Base-by-base conservation (phyloP, 1,140 invertebrate genomes). In the Theocolax elegans region DNA sequence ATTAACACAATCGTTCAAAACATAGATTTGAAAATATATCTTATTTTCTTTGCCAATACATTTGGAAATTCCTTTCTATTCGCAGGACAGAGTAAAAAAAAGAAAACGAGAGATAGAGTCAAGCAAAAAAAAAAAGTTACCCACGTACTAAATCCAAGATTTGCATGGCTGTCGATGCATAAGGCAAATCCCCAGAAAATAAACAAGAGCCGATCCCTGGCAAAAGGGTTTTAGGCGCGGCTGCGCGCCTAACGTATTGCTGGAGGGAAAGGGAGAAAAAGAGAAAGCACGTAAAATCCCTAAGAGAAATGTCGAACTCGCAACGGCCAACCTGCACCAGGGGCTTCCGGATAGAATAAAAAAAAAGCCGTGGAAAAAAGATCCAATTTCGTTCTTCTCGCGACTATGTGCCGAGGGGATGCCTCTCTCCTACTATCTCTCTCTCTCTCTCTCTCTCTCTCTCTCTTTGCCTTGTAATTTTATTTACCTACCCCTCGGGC, bases 401-500 rank as follows among this genome's bases (percentile, higher is more conserved):
- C 66, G 53, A 48, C 54, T 54, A 42, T 46, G 48, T 67, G 58
- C 46, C 40, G 13, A 66, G 38, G 4, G 23, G 51, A 19, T 56
- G 38, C 15, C 38, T 38, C 44, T 58, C 19, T 25, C 59, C 44
- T 60, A 65, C 59, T 53, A n/a, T n/a, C n/a, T n/a, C n/a, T n/a
- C n/a, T n/a, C n/a, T n/a, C n/a, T 35, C 58, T 54, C 65, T 67
- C 63, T 46, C 35, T 38, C 17, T 58, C 54, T 62, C 62, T 68
- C 67, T 67, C 53, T 66, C 44, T 72, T 58, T 56, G 25, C 19
- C 31, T 67, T 72, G 53, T 70, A 70, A 70, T 70, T 64, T 70
- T 70, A 70, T 70, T 70, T 70, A 70, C 51, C 35, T 21, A 54
- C 23, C 67, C 13, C 63, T 73, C 53, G 56, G 31, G 62, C 42